These are phyloP conservation scores for Heliconius melpomene DNA, from an alignment of 1,140 invertebrate species.

Conservation along the genomic window DNA sequence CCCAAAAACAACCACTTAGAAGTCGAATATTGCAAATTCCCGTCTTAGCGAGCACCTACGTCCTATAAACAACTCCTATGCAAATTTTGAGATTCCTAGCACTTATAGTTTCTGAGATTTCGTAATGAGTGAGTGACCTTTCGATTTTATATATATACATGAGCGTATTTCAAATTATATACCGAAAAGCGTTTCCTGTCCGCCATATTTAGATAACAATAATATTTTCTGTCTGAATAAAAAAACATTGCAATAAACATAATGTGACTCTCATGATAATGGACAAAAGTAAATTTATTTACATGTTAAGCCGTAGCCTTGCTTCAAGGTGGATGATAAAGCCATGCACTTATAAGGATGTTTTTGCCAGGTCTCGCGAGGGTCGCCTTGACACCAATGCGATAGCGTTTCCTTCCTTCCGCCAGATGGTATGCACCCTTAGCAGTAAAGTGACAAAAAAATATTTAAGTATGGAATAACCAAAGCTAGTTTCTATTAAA, in stretches of 20 bases:
- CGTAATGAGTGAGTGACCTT: too few relatives aligned
- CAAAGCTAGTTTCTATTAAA: too few relatives aligned
- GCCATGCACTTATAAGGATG: conserved; percentile 54
- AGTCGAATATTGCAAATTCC: too few relatives aligned
- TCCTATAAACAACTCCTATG: too few relatives aligned
- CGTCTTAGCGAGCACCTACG: too few relatives aligned
- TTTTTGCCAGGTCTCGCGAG: conserved; percentile 39
- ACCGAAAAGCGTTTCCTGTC: not conserved
- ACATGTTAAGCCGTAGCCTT: conserved; percentile 27
- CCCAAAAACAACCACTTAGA: too few relatives aligned
- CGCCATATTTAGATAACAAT: not conserved
- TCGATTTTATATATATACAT: too few relatives aligned
- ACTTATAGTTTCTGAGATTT: too few relatives aligned
- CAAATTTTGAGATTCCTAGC: too few relatives aligned
- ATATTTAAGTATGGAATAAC: too few relatives aligned
- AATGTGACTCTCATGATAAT: conserved; percentile 4
- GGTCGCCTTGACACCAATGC: conserved; percentile 56
- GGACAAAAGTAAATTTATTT: conserved; percentile 23
- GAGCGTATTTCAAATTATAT: not conserved
- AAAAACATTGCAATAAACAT: conserved; percentile 6
- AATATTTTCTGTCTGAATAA: not conserved
- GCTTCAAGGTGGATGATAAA: conserved; percentile 44
- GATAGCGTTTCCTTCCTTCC: conserved; percentile 57
- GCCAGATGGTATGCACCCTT: conserved; percentile 40
- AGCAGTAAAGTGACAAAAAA: conserved; percentile 22